Conservation (phyloP, 2,797 vertebrate genomes). For the Capromys pilorides region DNA sequence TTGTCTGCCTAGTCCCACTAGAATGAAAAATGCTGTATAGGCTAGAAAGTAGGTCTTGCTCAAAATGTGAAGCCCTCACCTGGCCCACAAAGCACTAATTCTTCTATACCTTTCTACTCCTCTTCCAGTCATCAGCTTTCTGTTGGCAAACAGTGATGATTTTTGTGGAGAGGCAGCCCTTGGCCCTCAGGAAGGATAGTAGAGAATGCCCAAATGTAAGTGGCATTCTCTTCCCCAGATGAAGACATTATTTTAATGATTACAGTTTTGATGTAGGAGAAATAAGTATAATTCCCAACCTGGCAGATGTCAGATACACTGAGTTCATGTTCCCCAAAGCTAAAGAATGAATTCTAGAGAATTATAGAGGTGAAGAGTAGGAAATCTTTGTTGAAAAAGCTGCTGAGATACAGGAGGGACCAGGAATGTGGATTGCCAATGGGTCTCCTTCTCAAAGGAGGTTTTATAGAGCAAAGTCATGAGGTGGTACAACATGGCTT, state of each 20-base stretch:
- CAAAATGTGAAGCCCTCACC: neutral
- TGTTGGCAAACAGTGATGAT: neutral
- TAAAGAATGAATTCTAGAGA: neutral
- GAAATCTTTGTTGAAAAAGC: neutral
- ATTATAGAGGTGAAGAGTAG: neutral
- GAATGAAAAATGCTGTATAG: neutral
- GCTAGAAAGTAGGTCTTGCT: neutral
- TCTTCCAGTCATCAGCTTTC: neutral
- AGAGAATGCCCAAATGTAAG: neutral
- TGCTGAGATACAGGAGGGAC: neutral
- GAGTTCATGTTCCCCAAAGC: neutral
- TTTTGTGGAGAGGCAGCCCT: neutral
- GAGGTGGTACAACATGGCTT: neutral
- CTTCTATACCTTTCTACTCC: neutral
- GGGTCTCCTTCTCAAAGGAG: neutral
- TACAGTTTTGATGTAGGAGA: neutral
- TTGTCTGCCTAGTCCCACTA: neutral
- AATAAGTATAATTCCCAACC: neutral
- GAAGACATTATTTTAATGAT: neutral
- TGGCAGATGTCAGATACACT: neutral
- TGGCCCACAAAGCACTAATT: neutral
- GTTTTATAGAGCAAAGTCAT: neutral
- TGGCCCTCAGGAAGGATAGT: neutral
- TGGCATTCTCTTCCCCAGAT: neutral
- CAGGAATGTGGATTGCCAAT: neutral